Conservation (phyloP, 2,797 vertebrate genomes). For the Anniella stebbinsi region DNA sequence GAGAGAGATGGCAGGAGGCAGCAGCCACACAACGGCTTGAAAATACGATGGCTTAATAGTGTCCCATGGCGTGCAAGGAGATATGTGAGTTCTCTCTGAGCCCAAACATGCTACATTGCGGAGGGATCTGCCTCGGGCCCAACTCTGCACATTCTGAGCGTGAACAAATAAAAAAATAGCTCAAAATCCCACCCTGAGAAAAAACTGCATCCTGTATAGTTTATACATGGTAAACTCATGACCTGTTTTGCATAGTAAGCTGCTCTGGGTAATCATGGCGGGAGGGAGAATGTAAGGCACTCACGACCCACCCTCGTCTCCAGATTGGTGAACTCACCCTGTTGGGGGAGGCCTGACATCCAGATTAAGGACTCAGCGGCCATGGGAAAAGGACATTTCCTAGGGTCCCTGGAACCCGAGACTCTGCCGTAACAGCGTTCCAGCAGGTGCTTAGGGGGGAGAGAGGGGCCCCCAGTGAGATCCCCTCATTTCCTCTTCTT, state of each 20-base stretch:
- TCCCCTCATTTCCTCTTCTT: no score
- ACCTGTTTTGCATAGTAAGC: not conserved
- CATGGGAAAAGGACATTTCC: not conserved
- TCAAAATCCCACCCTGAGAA: not conserved
- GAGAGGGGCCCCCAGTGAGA: not conserved
- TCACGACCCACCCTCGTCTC: not conserved
- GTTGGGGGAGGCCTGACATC: not conserved
- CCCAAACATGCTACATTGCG: not conserved
- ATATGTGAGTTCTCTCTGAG: not conserved
- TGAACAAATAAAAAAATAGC: not conserved
- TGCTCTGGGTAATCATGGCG: no score
- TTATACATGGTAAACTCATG: not conserved
- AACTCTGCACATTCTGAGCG: not conserved
- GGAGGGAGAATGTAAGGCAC: not conserved
- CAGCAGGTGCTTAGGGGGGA: not conserved
- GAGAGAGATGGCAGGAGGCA: not conserved
- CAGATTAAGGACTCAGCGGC: not conserved
- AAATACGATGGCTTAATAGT: not conserved
- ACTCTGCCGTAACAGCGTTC: not conserved
- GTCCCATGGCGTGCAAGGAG: not conserved
- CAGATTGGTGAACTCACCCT: not conserved
- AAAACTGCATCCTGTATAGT: not conserved
- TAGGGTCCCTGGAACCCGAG: not conserved
- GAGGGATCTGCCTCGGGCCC: no score
- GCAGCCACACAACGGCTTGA: not conserved